These are phyloP conservation scores for Araneus ventricosus DNA, from an alignment of 1,140 invertebrate genomes.

Conservation along the genomic window DNA sequence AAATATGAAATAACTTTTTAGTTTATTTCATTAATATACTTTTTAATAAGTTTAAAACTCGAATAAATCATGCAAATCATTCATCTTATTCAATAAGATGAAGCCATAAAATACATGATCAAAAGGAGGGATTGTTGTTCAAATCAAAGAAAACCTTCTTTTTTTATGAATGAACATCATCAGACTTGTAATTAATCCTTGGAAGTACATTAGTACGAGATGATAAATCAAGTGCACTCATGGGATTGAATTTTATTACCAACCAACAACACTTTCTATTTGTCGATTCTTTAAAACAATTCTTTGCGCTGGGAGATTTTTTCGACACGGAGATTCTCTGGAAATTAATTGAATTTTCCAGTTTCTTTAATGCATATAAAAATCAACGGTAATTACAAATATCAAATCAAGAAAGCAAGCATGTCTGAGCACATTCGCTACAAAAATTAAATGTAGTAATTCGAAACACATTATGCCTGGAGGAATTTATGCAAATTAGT, in stretches of 20 bases:
- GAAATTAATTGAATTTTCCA: background rate
- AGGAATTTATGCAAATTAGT: conserved; percentile 60
- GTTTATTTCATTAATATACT: background rate
- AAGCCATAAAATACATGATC: background rate
- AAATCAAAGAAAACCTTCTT: background rate
- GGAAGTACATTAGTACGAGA: background rate
- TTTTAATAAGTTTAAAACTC: too few relatives aligned
- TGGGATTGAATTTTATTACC: background rate
- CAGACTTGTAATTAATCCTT: background rate
- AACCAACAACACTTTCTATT: background rate
- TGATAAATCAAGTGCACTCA: background rate
- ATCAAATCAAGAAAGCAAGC: background rate
- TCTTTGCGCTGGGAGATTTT: background rate
- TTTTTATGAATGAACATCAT: background rate
- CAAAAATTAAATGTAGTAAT: conserved; percentile 38
- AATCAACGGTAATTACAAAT: background rate
- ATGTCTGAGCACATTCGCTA: background rate
- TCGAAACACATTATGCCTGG: background rate
- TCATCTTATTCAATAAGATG: background rate
- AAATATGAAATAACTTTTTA: background rate
- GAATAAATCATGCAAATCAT: background rate
- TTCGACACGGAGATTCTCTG: background rate
- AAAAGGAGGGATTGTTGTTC: background rate
- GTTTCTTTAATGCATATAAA: background rate
- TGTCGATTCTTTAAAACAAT: background rate